Evolutionary conservation across 2,888 invertebrate genomes (phyloP), one percentile per base, ranked within the genome.

Genomic region (Drepana falcataria): DNA sequence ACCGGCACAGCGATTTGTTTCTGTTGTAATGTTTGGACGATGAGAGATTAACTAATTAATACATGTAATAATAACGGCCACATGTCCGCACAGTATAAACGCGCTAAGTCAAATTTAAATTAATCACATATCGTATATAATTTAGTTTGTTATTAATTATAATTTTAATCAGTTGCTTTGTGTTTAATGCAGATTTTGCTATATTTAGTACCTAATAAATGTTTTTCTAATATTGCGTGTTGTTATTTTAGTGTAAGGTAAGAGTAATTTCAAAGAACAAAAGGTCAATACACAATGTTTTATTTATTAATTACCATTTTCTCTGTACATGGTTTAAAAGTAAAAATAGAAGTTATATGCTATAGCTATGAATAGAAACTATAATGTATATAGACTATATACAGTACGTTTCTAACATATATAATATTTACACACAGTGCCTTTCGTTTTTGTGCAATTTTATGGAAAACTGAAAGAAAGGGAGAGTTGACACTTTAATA

Each of bases 141-240:
- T 87, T 83, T 85, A 83, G 83, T 86, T 85, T 87, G 86, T 87
- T 89, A 85, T 82, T 81, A 81, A 85, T 85, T 77, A 76, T 85
- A 83, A 71, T 84, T 82, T 75, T 81, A 82, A 81, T 83, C 81
- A 83, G 83, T 87, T 87, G 88, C 87, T 87, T 88, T 83, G 85
- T 87, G 85, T 87, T 88, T 80, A 79, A 76, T 82, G 78, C 79
- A 80, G 75, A 82, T 82, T 82, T 85, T 85, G 83, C 84, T 86
- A 79, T 81, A 79, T 76, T 21, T 69, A 75, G 66, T 71, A 72
- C 75, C 73, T 77, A 90, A 86, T 88, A 89, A 88, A 90, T 86
- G 85, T 86, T 87, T 85, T 85, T 73, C 71, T 77, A 77, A 74
- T 75, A 67, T 3, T 9, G 6, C 1, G 44, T 9, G 44, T 44